Evolutionary conservation across 2,113 vertebrate genomes (phyloP).

Genomic region (Sinocyclocheilus rhinocerous): DNA sequence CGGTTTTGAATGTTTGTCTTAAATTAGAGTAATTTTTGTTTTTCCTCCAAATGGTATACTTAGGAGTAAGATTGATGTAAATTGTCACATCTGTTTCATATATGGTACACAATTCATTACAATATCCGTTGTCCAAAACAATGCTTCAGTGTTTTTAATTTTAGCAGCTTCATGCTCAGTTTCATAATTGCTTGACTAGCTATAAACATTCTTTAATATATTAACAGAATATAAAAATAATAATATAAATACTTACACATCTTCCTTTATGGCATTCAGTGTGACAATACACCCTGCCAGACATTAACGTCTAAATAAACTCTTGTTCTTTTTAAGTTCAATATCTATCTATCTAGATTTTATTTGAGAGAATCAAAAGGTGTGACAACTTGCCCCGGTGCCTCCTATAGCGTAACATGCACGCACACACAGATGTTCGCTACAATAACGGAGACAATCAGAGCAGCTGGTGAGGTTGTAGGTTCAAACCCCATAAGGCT

Average conservation of each 20-base stretch:
- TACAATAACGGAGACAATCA: neutral
- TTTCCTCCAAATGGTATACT: no score
- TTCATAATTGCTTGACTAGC: neutral
- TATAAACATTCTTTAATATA: neutral
- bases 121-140: neutral
- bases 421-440: neutral
- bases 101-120: neutral
- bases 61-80: no score
- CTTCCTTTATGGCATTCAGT: no score
- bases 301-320: neutral
- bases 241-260: neutral
- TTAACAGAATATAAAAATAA: neutral
- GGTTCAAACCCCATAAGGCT: neutral
- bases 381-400: neutral
- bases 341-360: neutral
- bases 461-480: neutral
- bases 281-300: no score
- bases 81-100: no score
- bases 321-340: no score
- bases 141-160: neutral
- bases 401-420: neutral
- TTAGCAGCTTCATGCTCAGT: neutral
- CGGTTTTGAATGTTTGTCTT: neutral
- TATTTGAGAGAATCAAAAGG: neutral
- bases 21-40: no score